Conservation (phyloP, 1,140 invertebrate genomes). For the Drosophila chauvacae region DNA sequence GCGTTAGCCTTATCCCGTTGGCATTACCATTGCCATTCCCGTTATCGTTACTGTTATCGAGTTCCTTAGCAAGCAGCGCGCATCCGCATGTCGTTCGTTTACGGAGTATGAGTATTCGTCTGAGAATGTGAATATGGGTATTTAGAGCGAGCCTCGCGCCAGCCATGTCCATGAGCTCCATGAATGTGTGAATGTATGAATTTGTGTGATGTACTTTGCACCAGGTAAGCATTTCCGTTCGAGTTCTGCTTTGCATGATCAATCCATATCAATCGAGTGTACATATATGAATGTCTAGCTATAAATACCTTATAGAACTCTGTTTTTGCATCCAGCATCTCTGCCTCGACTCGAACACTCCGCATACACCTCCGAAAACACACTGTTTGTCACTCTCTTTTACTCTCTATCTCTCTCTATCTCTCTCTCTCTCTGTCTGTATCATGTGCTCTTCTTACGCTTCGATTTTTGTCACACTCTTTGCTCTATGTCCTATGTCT, state of each 20-base stretch:
- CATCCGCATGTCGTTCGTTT: constrained; percentile 66
- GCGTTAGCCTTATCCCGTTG: constrained; percentile 6
- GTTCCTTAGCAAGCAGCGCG: constrained; percentile 73
- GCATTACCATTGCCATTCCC: constrained; percentile 8
- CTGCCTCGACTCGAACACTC: constrained; percentile 34
- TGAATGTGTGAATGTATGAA: constrained; percentile 33
- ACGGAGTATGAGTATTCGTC: constrained; percentile 17
- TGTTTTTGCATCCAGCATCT: constrained; percentile 41
- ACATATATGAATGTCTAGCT: constrained; percentile 5
- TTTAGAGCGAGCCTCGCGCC: constrained; percentile 11
- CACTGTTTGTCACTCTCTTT: constrained; percentile 36
- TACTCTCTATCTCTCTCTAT: constrained; percentile 12
- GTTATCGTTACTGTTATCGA: constrained; percentile 34
- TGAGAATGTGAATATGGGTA: constrained; percentile 22
- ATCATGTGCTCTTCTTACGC: constrained; percentile 32
- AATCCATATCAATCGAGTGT: neutral
- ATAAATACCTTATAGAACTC: constrained; percentile 3
- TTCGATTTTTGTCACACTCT: constrained; percentile 36
- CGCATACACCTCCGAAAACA: constrained; percentile 37
- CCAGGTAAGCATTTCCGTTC: constrained; percentile 52
- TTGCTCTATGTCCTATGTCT: constrained; percentile 36
- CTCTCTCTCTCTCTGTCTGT: constrained; percentile 28
- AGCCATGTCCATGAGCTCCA: constrained; percentile 19
- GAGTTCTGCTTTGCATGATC: constrained; percentile 32
- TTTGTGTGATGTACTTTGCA: constrained; percentile 45